Evolutionary conservation across 1,140 invertebrate genomes (phyloP).

Genomic region (Ceratina calcarata): DNA sequence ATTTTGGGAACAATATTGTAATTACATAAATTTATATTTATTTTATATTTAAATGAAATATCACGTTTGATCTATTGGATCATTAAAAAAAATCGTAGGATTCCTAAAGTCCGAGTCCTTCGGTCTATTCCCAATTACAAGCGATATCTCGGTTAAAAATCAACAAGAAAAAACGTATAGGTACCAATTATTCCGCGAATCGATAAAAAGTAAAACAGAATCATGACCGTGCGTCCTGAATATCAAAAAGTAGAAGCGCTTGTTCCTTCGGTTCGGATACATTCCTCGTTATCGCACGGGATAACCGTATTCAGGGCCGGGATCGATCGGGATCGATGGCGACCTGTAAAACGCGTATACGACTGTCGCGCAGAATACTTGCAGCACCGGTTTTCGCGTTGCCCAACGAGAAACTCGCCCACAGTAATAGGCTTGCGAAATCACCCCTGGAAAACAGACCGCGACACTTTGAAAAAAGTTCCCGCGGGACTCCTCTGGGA

Average conservation of each 20-base stretch:
- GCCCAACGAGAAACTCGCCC: slow-evolving; percentile 62
- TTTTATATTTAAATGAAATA: no score
- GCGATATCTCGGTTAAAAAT: not conserved
- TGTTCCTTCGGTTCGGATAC: slow-evolving; percentile 1
- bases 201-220: not conserved
- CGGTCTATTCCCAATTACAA: no score
- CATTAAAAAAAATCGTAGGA: no score
- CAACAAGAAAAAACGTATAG: not conserved
- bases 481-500: not conserved
- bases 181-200: not conserved
- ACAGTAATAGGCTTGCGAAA: slow-evolving; percentile 52
- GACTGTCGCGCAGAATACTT: slow-evolving; percentile 57
- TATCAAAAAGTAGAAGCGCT: not conserved
- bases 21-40: no score
- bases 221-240: not conserved
- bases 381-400: slow-evolving; percentile 63
- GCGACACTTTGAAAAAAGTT: slow-evolving; percentile 30
- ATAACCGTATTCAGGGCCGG: slow-evolving; percentile 32
- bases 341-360: slow-evolving; percentile 13
- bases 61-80: no score
- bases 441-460: slow-evolving; percentile 19
- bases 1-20: no score
- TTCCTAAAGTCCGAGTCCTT: no score
- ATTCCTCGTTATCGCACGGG: slow-evolving; percentile 13
- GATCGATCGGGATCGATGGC: slow-evolving; percentile 54